Percentiles rank a stretch among this genome's conserved stretches.
phyloP scores from a whole-genome alignment of 2,113 vertebrate genomes.

The Erpornis zantholeuca region DNA sequence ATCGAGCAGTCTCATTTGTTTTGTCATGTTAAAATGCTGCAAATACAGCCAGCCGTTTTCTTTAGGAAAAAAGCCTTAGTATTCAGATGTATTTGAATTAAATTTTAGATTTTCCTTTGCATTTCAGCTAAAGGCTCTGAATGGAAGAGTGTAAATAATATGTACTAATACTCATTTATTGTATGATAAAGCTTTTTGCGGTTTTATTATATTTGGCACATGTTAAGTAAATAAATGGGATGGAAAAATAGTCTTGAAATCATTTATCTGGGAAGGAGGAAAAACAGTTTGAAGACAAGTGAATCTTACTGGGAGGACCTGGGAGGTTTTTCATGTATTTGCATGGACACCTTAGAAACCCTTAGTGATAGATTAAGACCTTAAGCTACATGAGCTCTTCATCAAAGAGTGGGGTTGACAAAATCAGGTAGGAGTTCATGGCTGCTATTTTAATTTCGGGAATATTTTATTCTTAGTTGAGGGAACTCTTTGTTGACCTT shows the following conservation, averaged over 20 bases:
- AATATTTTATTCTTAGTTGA: not conserved
- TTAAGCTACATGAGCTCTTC: not conserved
- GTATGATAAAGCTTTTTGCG: not conserved
- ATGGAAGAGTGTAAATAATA: not conserved
- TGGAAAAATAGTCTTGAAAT: not conserved
- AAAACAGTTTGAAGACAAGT: not conserved
- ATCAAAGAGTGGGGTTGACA: not conserved
- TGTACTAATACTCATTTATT: not conserved
- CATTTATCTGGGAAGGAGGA: not conserved
- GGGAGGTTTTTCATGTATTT: not conserved
- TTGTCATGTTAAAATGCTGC: constrained; percentile 45
- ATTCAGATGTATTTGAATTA: not conserved
- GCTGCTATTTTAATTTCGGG: not conserved
- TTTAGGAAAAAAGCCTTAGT: not conserved
- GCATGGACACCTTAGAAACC: not conserved
- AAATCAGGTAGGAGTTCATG: not conserved
- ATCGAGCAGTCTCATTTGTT: constrained; percentile 51
- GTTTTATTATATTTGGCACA: not conserved
- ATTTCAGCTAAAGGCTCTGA: not conserved
- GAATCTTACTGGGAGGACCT: not conserved
- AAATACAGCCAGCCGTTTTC: not conserved
- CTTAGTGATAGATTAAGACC: not conserved
- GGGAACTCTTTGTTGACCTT: not conserved
- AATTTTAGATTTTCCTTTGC: not conserved
- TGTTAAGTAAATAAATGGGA: not conserved